phyloP scores from a whole-genome alignment of 2,113 vertebrate genomes.

The Cyprinodon tularosa region DNA sequence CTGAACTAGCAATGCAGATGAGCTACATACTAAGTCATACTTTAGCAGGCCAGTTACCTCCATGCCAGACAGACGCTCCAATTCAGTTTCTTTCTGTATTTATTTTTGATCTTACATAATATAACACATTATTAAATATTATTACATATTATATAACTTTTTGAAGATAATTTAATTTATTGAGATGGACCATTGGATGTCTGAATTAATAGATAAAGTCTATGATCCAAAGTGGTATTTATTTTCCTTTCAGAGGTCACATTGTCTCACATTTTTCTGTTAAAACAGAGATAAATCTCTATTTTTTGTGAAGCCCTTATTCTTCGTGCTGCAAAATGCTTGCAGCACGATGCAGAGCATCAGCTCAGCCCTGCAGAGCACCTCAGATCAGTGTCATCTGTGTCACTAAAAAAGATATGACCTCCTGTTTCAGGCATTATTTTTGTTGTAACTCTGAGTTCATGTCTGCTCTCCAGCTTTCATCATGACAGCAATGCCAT shows the following conservation, averaged over 20 bases:
- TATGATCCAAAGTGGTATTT: background rate
- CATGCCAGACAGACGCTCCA: background rate
- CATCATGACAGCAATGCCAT: conserved; percentile 87
- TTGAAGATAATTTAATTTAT: background rate
- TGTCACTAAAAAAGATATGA: conserved; percentile 40
- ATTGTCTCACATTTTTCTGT: conserved; percentile 27
- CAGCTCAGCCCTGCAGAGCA: conserved; percentile 19
- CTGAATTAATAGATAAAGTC: background rate
- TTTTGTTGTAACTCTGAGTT: conserved; percentile 41
- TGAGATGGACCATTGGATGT: background rate
- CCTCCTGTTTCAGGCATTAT: conserved; percentile 36
- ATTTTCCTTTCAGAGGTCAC: conserved; percentile 7
- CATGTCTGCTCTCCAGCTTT: conserved; percentile 77
- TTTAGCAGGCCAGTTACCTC: too few species aligned
- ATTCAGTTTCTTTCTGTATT: background rate
- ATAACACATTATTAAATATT: background rate
- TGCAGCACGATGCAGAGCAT: background rate
- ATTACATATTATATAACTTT: background rate
- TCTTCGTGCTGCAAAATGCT: background rate
- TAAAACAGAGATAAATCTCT: background rate
- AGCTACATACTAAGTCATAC: background rate
- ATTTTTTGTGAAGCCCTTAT: background rate
- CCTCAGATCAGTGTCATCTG: background rate
- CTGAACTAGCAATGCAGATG: background rate
- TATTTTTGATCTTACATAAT: background rate